Conservation (phyloP, 2,113 vertebrate genomes). For the Dermatemys mawii region DNA sequence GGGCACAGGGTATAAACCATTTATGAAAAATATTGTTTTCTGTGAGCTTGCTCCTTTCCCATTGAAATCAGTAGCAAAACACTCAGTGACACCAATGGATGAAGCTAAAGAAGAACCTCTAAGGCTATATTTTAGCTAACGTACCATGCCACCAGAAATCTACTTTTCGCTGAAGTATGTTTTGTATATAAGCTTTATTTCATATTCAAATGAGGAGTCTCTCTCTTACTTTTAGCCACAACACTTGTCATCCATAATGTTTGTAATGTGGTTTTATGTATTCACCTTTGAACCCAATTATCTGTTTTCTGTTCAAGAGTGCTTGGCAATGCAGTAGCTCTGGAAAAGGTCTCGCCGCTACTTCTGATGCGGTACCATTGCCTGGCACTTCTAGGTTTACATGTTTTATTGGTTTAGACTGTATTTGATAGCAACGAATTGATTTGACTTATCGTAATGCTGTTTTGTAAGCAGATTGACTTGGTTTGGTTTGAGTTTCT, state of each 20-base stretch:
- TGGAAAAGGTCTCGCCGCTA: background rate
- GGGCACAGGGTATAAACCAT: background rate
- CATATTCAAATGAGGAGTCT: background rate
- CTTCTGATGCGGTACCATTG: background rate
- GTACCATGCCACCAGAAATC: background rate
- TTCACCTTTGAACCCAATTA: conserved; percentile 21
- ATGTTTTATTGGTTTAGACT: background rate
- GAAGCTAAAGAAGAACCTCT: background rate
- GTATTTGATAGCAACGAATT: background rate
- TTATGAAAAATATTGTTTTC: background rate
- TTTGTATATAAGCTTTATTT: conserved; percentile 4
- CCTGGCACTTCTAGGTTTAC: fast-evolving
- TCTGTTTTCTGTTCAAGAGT: background rate
- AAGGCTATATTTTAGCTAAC: background rate
- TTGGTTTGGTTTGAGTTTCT: conserved; percentile 27
- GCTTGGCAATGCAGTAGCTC: background rate
- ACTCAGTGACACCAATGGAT: background rate
- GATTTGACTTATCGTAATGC: conserved; percentile 41
- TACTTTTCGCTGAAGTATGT: background rate
- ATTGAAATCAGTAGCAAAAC: background rate
- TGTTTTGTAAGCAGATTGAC: conserved; percentile 43
- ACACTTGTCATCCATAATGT: conserved; percentile 31
- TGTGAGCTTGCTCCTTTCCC: background rate
- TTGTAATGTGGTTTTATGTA: background rate
- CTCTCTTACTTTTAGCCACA: background rate